A percentile compares a stretch with the other conserved stretches of the same genome.
Conservation (phyloP, 2,113 vertebrate genomes). For the Dryoscopus gambensis region DNA sequence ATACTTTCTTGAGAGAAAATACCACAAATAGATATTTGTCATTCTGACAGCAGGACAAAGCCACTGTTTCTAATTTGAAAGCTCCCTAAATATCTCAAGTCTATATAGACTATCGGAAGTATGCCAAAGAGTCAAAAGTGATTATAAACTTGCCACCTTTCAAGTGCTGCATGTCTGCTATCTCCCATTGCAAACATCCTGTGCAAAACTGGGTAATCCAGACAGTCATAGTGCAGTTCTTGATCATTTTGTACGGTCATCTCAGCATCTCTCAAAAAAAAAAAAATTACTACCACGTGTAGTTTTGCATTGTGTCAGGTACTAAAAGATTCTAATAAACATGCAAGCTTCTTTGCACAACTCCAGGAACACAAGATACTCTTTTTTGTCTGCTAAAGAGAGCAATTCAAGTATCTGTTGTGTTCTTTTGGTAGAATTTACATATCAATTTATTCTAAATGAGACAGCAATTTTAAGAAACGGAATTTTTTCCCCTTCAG, state of each 20-base stretch:
- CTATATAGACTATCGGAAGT: neutral
- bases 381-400: neutral
- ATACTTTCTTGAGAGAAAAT: neutral
- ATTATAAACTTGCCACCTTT: neutral
- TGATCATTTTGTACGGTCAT: neutral
- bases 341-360: fast-evolving
- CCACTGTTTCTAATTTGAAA: neutral
- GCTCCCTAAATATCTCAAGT: neutral
- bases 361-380: neutral
- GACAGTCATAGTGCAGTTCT: neutral
- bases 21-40: neutral
- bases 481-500: neutral
- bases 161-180: neutral
- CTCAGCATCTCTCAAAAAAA: neutral
- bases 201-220: neutral
- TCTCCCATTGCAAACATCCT: neutral
- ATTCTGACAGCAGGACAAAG: neutral
- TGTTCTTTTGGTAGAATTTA: neutral
- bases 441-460: neutral
- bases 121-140: neutral
- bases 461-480: neutral
- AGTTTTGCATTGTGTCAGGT: neutral
- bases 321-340: neutral
- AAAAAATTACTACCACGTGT: neutral
- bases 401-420: neutral